A percentile compares a stretch with the other conserved stretches of the same genome.
Conservation (phyloP, 2,888 invertebrate genomes). For the Aleiodes alternator region DNA sequence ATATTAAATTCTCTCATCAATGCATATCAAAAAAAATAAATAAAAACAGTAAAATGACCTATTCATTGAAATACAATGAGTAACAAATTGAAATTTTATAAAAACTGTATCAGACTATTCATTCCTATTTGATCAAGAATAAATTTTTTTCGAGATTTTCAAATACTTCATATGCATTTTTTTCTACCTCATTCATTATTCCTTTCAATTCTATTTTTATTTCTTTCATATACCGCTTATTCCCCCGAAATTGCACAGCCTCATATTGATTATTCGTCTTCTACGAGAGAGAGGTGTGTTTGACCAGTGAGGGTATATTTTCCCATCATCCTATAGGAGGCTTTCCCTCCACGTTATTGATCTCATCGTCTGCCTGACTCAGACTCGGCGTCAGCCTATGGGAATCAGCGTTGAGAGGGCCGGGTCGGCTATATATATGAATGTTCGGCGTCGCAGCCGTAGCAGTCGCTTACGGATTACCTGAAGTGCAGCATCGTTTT, state of each 20-base stretch:
- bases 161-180: neutral
- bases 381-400: slow-evolving; percentile 35
- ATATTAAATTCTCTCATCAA: slow-evolving; percentile 25
- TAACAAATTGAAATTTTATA: slow-evolving; percentile 12
- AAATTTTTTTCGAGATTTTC: slow-evolving; percentile 20
- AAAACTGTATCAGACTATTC: slow-evolving; percentile 10
- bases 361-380: slow-evolving; percentile 30
- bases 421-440: slow-evolving; percentile 33
- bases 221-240: neutral
- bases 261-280: slow-evolving; percentile 34
- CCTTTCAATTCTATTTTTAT: neutral
- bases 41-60: neutral
- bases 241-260: neutral
- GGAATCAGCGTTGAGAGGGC: slow-evolving; percentile 35
- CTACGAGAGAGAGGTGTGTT: neutral
- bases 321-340: slow-evolving; percentile 33
- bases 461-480: slow-evolving; percentile 17
- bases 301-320: slow-evolving; percentile 8
- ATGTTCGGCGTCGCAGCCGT: slow-evolving; percentile 14
- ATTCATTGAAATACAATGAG: neutral
- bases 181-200: slow-evolving; percentile 2
- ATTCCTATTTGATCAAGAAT: slow-evolving; percentile 15
- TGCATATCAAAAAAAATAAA: neutral
- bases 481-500: slow-evolving; percentile 31
- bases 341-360: slow-evolving; percentile 24